Evolutionary conservation across 2,113 vertebrate genomes (phyloP).

Genomic region (Pteronura brasiliensis): DNA sequence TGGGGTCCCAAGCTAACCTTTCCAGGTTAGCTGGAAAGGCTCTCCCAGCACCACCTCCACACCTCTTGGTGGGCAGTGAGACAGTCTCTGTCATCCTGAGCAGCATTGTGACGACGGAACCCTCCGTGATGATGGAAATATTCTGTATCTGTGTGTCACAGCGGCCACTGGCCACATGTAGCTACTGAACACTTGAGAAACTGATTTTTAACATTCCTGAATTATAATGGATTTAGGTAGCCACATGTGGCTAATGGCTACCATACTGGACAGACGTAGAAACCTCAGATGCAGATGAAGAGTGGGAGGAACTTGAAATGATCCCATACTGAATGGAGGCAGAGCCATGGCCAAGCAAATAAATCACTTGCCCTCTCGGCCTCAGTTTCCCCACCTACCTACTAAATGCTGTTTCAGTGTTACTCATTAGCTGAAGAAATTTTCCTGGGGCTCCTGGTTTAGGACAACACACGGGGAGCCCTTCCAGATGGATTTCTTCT

Average conservation of each 20-base stretch:
- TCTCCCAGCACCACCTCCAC: not conserved
- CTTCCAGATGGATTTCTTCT: not conserved
- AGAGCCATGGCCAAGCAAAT: not conserved
- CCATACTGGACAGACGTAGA: not conserved
- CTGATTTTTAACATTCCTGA: not conserved
- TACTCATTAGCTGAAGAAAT: not conserved
- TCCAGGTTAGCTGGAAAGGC: no score
- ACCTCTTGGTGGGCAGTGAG: not conserved
- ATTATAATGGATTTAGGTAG: not conserved
- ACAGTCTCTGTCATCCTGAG: no score
- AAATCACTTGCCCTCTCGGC: not conserved
- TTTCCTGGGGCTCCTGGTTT: not conserved
- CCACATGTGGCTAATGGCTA: not conserved
- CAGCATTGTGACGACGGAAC: not conserved
- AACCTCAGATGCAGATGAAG: not conserved
- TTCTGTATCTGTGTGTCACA: not conserved
- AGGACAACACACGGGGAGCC: not conserved
- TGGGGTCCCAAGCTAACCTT: not conserved
- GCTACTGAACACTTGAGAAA: not conserved
- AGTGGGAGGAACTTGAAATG: not conserved
- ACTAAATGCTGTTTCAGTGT: not conserved
- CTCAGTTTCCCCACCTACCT: not conserved
- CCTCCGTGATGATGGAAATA: not conserved
- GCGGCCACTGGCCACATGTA: not conserved
- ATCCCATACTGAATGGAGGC: not conserved